Evolutionary conservation across 1,140 invertebrate genomes (phyloP), one percentile per base, ranked within the genome.

Genomic region (Drosophila melanica): DNA sequence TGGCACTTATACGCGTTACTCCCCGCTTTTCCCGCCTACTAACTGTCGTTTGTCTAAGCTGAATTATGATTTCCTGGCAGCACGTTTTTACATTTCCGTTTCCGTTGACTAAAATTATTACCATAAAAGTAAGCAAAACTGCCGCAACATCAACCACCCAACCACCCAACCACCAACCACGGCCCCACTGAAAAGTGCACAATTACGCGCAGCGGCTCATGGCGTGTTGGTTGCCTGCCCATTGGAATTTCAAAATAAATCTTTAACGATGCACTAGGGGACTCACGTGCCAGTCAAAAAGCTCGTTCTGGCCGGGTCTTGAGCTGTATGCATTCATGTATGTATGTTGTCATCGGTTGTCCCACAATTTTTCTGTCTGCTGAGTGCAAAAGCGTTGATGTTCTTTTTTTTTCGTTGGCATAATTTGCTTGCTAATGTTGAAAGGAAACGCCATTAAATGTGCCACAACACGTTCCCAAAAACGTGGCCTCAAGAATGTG

Each of bases 41-140:
- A 63, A 54, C 63, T 75, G 51, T 74, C 80, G 82, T 87, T 87
- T 87, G 84, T 89, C 84, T 89, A 89, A 87, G 79, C 84, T 87
- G 77, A 87, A 80, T 84, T 84, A 89, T 89, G 80, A 89, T 79
- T 89, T 89, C 84, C 84, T 89, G 84, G 77, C 66, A 89, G 89
- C 84, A 89, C 84, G 79, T 89, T 89, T 89, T 89, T 89, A 89
- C 77, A 89, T 89, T 89, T 89, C 84, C 84, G 84, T 80, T 89
- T 89, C 84, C 84, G 84, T 51, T 79, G 68, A 77, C 84, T 79
- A 73, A 89, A 89, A 89, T 89, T 77, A 89, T 89, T 89, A 77
- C 80, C 82, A 86, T 79, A 82, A 87, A 79, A 82, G 84, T 86
- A 77, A 87, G 75, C 79, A 79, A 65, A 53, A 70, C 78, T 79